Evolutionary conservation across 2,113 vertebrate species (phyloP).

Genomic region (Pluvianellus socialis): DNA sequence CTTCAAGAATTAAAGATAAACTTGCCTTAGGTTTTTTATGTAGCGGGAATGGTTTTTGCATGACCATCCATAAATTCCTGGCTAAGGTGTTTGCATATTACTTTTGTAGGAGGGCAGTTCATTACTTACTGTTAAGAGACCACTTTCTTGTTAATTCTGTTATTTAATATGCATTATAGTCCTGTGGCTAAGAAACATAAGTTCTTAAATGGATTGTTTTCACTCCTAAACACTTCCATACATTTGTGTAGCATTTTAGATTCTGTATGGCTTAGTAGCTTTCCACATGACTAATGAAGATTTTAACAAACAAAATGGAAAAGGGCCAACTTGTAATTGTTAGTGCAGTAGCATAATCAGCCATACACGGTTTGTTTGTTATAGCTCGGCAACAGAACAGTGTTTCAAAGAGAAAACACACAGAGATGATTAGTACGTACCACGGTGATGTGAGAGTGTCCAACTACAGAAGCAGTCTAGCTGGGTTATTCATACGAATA

Average conservation of each 20-base stretch:
- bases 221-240: not conserved
- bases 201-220: not conserved
- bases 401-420: conserved; percentile 63
- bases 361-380: conserved; percentile 64
- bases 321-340: conserved; percentile 66
- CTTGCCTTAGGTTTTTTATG: not conserved
- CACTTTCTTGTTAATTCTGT: not conserved
- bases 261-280: conserved; percentile 26
- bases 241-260: not conserved
- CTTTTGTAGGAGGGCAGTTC: not conserved
- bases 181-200: not conserved
- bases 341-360: conserved; percentile 61
- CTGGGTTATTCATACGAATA: not conserved
- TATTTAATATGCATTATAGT: not conserved
- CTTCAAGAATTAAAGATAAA: not conserved
- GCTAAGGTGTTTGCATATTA: not conserved
- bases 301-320: conserved; percentile 69
- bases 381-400: conserved; percentile 32
- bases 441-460: conserved; percentile 5
- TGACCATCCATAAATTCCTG: not conserved
- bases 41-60: not conserved
- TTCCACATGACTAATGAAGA: conserved; percentile 61
- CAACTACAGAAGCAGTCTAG: not conserved
- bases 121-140: not conserved
- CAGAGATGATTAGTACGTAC: conserved; percentile 42